Evolutionary conservation across 2,113 vertebrate species (phyloP), one percentile per base, ranked within the genome.

Genomic region (Oryctolagus cuniculus): DNA sequence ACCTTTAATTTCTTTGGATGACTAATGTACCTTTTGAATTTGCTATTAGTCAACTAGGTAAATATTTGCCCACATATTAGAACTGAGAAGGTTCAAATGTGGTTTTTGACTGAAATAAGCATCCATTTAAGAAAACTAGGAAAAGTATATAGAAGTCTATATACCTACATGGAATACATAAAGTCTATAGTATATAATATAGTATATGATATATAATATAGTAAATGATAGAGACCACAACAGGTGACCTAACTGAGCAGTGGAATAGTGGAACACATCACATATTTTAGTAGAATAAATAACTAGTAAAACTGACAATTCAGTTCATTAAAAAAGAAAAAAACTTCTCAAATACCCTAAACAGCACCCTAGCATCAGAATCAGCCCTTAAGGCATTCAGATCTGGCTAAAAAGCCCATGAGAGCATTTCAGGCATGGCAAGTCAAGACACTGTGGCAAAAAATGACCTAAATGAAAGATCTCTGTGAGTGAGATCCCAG

Each of bases 81-180:
- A 25, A 87, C 0, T 34, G 17, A 85, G 55, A 69, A 55, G 55
- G 72, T 10, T 91, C 34, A 89, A 55, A 63, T 6, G 24, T 83
- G 67, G 81, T n/a, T 80, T 77, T 80, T 78, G 3, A 81, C 3
- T 70, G 44, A 82, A 77, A 29, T 78, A 85, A 82, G 36, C 82
- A 64, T 61, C 77, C 21, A 77, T 31, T 85, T 91, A 53, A 73
- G 73, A 91, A 95, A 93, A 63, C 49, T 44, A 93, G 90, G 44
- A 84, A n/a, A 21, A 82, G 19, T 64, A 77, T 17, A 73, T 4
- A 89, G 70, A 11, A 44, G 44, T 44, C 44, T 44, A 44, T 44
- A 44, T 44, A 44, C 5, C 44, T 44, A 44, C 44, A 44, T 6
- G 44, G 44, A 44, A 44, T 44, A 9, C 44, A 44, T 44, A 44